Evolutionary conservation across 2,888 invertebrate species (phyloP), one percentile per base, ranked within the genome.

Genomic region (Lycophotia porphyrea): DNA sequence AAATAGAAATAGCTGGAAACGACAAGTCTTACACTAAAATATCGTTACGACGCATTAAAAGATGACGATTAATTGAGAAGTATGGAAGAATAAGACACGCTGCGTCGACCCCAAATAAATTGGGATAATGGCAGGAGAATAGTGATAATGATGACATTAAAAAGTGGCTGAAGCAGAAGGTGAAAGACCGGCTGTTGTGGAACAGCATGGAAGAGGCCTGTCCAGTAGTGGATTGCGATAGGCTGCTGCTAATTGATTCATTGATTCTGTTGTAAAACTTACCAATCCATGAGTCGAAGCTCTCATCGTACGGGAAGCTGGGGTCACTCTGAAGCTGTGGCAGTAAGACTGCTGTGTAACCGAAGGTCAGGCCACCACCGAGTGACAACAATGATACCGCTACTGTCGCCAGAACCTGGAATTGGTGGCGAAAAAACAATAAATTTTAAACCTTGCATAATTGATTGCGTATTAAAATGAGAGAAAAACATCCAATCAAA

Each of bases 281-380:
- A 63, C 63, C 63, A 27, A 63, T 63, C 63, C 63, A 63, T n/a
- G 63, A 63, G 39, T 63, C 63, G 63, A 63, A 63, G 5, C 49
- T 76, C n/a, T 88, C 82, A 18, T 91, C 89, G 71, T 92, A 92
- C 2, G 89, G 86, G 11, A 63, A 63, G n/a, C n/a, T 63, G 18
- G 63, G 18, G 18, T 63, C 63, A n/a, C 42, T 42, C 39, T 63
- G 39, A 4, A 63, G 84, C 31, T 91, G 88, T 0, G 93, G 92
- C 21, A 94, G 85, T 24, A 93, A 79, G 0, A 92, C 91, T 0
- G 93, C 91, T 11, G 91, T 90, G 72, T 85, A 86, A 0, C 92
- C 93, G 60, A 91, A 90, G 1, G 90, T 88, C 1, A 91, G 75
- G 0, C 93, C 93, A 1, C 86, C 89, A 18, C 88, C 79, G 2